Conservation (phyloP, 2,888 invertebrate species). For the Eurytoma adleriae region DNA sequence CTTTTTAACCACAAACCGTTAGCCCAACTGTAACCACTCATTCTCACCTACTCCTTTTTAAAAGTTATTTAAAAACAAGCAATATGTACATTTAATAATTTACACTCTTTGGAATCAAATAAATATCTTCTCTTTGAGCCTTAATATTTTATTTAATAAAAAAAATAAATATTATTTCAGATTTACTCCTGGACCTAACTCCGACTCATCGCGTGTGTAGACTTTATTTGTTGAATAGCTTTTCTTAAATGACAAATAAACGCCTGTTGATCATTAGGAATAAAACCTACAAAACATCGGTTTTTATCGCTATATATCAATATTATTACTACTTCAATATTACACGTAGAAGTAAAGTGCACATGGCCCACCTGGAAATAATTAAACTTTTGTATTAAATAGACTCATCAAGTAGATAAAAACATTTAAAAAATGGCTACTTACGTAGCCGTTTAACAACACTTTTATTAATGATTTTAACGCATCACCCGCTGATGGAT, state of each 20-base stretch:
- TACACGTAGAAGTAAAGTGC: conserved; percentile 89
- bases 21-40: too few relatives aligned
- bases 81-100: too few relatives aligned
- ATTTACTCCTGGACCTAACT: conserved; percentile 77
- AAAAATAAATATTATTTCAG: too few relatives aligned
- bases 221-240: conserved; percentile 86
- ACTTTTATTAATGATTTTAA: conserved; percentile 92
- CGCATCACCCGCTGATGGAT: conserved; percentile 90
- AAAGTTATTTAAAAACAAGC: too few relatives aligned
- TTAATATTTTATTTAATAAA: too few relatives aligned
- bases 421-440: conserved; percentile 74
- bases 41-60: too few relatives aligned
- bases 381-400: conserved; percentile 27
- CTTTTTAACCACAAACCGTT: too few relatives aligned
- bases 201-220: conserved; percentile 77
- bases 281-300: conserved; percentile 90
- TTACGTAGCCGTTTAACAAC: conserved; percentile 94
- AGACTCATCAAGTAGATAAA: not conserved
- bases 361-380: conserved; percentile 90
- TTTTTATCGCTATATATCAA: conserved; percentile 91
- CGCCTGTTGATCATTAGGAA: conserved; percentile 91
- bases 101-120: too few relatives aligned
- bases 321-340: conserved; percentile 91
- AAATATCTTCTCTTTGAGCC: too few relatives aligned
- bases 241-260: conserved; percentile 88